Base-by-base conservation (phyloP, 2,888 invertebrate genomes). In the Cerceris rybyensis region DNA sequence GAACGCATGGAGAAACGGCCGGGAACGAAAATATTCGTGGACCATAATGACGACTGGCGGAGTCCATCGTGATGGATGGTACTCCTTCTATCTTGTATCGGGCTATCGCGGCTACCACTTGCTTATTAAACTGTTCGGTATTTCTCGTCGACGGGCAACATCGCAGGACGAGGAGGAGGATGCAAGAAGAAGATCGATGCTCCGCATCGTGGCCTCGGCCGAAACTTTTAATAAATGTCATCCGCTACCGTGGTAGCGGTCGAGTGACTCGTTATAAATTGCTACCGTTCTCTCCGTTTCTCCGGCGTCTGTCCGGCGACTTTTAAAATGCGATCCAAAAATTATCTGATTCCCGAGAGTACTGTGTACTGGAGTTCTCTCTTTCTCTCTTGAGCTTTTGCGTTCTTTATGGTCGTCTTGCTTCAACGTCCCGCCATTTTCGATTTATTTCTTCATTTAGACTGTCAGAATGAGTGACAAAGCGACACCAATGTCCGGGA, bases 41-140 rank as follows among this genome's bases (percentile, higher is more conserved):
- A 78, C 71, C 80, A 69, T 81, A 87, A 87, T 84, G 87, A 87
- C 86, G 86, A 85, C 84, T 85, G 83, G 68, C 71, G 78, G 83
- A 83, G 83, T 66, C 84, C 80, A 70, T 59, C 79, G 83, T 90
- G 90, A 90, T 90, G 87, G 90, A 90, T 90, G 89, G 77, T 81
- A 87, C 83, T 74, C 75, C 61, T 57, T 78, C 78, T 88, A 90
- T 89, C 90, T 88, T 86, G 87, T 87, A 89, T 89, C 90, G 83
- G 81, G 78, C 77, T 82, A 88, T 84, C 86, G 67, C 78, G 80
- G 84, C 88, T 86, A 86, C 88, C 85, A 76, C 84, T 88, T 88
- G 89, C 88, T 89, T 89, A 89, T 89, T 88, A 88, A 89, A 88
- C 88, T 88, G 88, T 89, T 89, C 82, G 85, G 87, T 86, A 89